These are phyloP conservation scores for Oconnorella tubifera DNA, from an alignment of 2,888 invertebrate genomes.

Conservation along the genomic window DNA sequence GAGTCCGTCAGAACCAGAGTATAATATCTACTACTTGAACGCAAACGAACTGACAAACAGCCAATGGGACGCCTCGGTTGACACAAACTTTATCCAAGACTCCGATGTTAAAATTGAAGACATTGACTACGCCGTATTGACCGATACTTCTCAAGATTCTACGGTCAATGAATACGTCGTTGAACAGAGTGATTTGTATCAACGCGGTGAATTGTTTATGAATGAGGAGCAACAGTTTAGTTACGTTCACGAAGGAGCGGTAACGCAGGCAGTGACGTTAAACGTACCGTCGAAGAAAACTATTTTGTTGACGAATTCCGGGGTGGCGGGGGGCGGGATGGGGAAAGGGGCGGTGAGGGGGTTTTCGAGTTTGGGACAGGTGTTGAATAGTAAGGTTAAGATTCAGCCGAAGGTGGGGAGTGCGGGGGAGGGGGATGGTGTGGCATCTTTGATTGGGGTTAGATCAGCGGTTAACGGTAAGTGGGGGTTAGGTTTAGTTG, in stretches of 20 bases:
- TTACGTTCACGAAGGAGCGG: too few species aligned
- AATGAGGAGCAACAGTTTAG: too few species aligned
- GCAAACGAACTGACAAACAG: background rate
- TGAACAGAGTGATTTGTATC: too few species aligned
- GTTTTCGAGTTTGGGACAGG: background rate
- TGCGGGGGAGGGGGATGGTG: too few species aligned
- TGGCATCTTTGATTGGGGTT: too few species aligned
- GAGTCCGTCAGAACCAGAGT: too few species aligned
- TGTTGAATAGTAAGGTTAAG: conserved; percentile 4
- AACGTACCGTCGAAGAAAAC: too few species aligned
- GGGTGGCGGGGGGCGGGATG: background rate
- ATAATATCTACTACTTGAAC: background rate
- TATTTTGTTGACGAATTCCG: background rate
- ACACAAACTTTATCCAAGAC: background rate
- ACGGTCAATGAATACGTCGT: too few species aligned
- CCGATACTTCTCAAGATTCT: background rate
- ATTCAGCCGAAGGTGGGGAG: conserved; percentile 10
- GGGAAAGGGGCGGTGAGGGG: background rate
- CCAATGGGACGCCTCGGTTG: background rate
- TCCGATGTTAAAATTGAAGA: background rate
- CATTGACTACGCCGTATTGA: background rate
- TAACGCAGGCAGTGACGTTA: too few species aligned
- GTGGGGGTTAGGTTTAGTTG: too few species aligned
- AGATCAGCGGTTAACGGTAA: too few species aligned
- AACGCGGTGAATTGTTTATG: too few species aligned